Base-by-base conservation (phyloP, 2,888 invertebrate genomes). In the Tetanocera ferruginea region DNA sequence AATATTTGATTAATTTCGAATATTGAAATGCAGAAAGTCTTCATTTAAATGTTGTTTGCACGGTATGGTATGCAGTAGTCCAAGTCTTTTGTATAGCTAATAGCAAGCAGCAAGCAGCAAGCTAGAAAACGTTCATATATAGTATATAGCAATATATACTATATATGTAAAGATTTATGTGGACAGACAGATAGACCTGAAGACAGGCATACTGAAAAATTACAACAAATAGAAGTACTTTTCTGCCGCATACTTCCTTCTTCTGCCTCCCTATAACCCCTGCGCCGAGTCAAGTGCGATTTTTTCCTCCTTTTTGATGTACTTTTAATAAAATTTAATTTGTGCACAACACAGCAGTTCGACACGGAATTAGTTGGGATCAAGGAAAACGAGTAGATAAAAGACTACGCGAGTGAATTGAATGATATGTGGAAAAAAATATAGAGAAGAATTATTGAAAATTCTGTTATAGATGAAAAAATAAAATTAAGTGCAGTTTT, bases 111-210 rank as follows among this genome's bases (percentile, higher is more conserved):
- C 43, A 60, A 37, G 23, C 14, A 75, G 67, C 52, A 31, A 67
- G 23, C 43, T 34, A 69, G 69, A 14, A 51, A 51, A 69, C 9
- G 19, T 5, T 55, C 55, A 66, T 55, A 72, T 66, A 72, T 74
- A 74, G 64, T 77, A 78, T 83, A 80, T 57, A 52, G 49, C 25
- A 11, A 37, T 67, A 55, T 60, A 64, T 73, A 57, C 28, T 74
- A 76, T 80, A 78, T 78, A 52, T 80, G 76, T 80, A 75, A 77
- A 76, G 62, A 71, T 76, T 75, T 79, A 75, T 23, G 69, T 84
- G 83, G 79, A 83, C 81, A 79, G 80, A 82, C 79, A 81, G 82
- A 84, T 81, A 76, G 79, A 82, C 80, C n/a, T n/a, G n/a, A n/a
- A 84, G 76, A 34, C 60, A 64, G 64, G 64, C 64, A 62, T 43